phyloP scores from a whole-genome alignment of 2,113 vertebrate species.

The Crotalus horridus region DNA sequence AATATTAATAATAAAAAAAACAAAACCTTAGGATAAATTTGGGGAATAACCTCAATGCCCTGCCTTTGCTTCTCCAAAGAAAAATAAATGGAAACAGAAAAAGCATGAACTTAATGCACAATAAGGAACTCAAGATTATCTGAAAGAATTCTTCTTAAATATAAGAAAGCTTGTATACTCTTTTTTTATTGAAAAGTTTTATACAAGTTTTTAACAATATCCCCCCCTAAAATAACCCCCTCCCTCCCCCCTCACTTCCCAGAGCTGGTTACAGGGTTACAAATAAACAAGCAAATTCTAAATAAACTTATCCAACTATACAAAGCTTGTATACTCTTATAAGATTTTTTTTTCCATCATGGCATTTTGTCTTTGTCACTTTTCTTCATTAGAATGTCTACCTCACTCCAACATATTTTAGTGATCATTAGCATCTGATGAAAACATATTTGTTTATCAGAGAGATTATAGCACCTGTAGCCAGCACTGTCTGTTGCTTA shows the following conservation, averaged over 20 bases:
- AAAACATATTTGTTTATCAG: neutral
- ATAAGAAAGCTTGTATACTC: neutral
- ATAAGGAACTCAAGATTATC: neutral
- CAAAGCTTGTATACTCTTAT: neutral
- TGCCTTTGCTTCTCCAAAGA: neutral
- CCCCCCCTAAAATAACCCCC: no score
- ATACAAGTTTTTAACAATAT: no score
- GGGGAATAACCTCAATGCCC: neutral
- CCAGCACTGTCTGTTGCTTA: neutral
- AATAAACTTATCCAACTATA: no score
- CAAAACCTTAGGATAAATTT: neutral
- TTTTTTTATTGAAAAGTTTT: neutral
- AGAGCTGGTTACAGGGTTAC: no score
- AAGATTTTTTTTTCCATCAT: neutral
- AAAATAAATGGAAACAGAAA: neutral
- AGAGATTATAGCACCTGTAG: neutral
- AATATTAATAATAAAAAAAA: no score
- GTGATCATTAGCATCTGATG: neutral
- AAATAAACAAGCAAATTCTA: no score
- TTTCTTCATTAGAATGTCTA: neutral
- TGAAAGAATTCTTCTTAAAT: neutral
- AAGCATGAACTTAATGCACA: neutral
- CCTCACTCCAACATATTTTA: neutral
- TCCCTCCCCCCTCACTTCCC: no score
- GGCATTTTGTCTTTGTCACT: neutral